Evolutionary conservation across 2,888 invertebrate species (phyloP), one percentile per base, ranked within the genome.

Genomic region (Ectemnius lituratus): DNA sequence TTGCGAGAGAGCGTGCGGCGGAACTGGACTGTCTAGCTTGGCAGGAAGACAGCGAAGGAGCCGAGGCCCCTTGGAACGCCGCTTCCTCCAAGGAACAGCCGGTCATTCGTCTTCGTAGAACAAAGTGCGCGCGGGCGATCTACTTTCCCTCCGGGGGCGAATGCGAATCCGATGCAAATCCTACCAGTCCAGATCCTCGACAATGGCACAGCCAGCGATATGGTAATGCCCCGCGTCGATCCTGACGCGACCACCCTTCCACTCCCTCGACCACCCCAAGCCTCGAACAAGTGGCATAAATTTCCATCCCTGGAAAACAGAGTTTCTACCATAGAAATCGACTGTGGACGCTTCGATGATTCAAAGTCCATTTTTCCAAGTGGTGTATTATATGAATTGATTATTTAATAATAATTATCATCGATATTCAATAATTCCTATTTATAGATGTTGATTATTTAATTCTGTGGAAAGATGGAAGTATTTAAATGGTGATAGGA

Each of bases 101-200:
- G 70, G 79, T 80, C 83, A 84, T 85, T 79, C 84, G 82, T 85
- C 85, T 86, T 86, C 75, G 82, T 85, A 86, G 86, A 86, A 86
- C 86, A 86, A 86, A 86, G 83, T 85, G 64, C 77, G 83, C 84
- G 64, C 77, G n/a, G 80, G 79, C 83, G 86, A 83, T 84, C 82
- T 78, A 85, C 84, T 86, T 84, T 81, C 81, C 80, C 81, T 2
- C 37, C 37, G 37, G 37, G 75, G 66, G 78, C 81, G 84, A 86
- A 86, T 85, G 86, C 73, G 85, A 86, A 85, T 86, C 83, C 81
- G 70, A 86, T 84, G 86, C 86, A 86, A 86, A 86, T 86, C 81
- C 76, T 75, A 73, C 73, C 23, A 23, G 23, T 69, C 76, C 82
- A 84, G 81, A 78, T 82, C 76, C 8, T 62, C 70, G 82, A 86